A percentile compares a stretch with the other conserved stretches of the same genome.
Evolutionary conservation across 2,113 vertebrate genomes (phyloP).

Genomic region (Brevimyrus niger): DNA sequence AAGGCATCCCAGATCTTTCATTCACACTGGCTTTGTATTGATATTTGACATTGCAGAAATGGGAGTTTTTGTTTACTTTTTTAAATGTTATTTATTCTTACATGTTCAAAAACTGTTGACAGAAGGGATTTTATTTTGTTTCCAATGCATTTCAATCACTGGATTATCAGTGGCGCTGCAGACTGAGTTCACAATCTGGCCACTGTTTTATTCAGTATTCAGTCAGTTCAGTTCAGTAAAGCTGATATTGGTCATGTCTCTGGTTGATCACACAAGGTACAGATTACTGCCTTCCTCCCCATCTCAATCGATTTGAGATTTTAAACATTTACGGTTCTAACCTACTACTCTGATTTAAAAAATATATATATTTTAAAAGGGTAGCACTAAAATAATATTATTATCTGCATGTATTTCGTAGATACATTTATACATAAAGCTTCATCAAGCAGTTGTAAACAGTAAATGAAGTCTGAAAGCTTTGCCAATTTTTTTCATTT

Average conservation of each 20-base stretch:
- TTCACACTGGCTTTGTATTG: slow-evolving; percentile 79
- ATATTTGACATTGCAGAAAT: slow-evolving; percentile 65
- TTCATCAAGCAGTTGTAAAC: neutral
- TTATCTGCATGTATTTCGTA: slow-evolving; percentile 44
- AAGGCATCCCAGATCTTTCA: slow-evolving; percentile 45
- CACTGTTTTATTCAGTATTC: slow-evolving; percentile 40
- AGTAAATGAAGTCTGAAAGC: neutral
- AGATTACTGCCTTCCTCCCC: slow-evolving; percentile 28
- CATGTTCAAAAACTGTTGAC: slow-evolving; percentile 64
- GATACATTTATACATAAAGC: slow-evolving; percentile 35
- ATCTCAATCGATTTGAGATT: neutral
- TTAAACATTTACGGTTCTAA: neutral
- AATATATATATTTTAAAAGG: slow-evolving; percentile 38
- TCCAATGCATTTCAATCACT: slow-evolving; percentile 47
- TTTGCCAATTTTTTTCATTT: neutral
- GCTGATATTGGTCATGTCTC: slow-evolving; percentile 35
- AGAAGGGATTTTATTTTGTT: slow-evolving; percentile 46
- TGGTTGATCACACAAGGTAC: slow-evolving; percentile 52
- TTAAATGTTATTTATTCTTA: slow-evolving; percentile 61
- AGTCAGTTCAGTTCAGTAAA: slow-evolving; percentile 25
- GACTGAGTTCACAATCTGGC: slow-evolving; percentile 44
- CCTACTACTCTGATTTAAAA: neutral
- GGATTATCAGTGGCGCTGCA: slow-evolving; percentile 49
- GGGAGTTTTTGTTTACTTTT: slow-evolving; percentile 71
- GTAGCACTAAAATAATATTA: slow-evolving; percentile 51